These are phyloP conservation scores for Gymnorhina tibicen DNA, from an alignment of 2,113 vertebrate species.

Conservation along the genomic window DNA sequence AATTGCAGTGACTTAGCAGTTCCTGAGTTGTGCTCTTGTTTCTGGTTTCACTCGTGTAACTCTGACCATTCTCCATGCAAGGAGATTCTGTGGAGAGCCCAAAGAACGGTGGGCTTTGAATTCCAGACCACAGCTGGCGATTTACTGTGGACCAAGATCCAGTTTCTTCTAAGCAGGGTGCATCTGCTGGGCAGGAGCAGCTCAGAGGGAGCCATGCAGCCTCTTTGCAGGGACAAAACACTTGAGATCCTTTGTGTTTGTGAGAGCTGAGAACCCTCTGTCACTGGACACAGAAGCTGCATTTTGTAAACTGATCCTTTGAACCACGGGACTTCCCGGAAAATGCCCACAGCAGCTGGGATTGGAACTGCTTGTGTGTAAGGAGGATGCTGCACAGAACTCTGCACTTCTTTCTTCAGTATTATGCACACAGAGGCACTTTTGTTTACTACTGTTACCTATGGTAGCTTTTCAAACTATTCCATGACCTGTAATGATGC, in stretches of 20 bases:
- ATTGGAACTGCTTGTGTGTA: background rate
- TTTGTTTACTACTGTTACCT: conserved; percentile 42
- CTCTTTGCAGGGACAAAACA: background rate
- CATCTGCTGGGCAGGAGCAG: conserved; percentile 12
- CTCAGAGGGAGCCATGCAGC: conserved; percentile 21
- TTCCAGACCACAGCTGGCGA: background rate
- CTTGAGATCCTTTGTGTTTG: background rate
- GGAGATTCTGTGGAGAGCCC: background rate
- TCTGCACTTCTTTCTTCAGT: background rate
- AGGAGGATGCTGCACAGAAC: background rate
- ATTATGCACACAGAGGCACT: conserved; percentile 46
- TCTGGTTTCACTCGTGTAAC: background rate
- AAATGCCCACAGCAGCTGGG: conserved; percentile 28
- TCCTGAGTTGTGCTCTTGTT: background rate
- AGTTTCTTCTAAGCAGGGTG: conserved; percentile 25
- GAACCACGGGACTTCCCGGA: conserved; percentile 5
- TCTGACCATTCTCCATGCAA: background rate
- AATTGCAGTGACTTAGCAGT: background rate
- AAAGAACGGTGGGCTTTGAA: background rate
- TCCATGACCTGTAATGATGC: conserved; percentile 19
- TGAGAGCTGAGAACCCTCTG: background rate
- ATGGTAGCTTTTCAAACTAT: conserved; percentile 37
- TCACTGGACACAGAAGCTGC: conserved; percentile 24
- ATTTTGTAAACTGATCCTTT: conserved; percentile 36
- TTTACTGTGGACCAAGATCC: conserved; percentile 43